These are phyloP conservation scores for Micropoecilia bifurca DNA, from an alignment of 2,797 vertebrate species.

Conservation along the genomic window DNA sequence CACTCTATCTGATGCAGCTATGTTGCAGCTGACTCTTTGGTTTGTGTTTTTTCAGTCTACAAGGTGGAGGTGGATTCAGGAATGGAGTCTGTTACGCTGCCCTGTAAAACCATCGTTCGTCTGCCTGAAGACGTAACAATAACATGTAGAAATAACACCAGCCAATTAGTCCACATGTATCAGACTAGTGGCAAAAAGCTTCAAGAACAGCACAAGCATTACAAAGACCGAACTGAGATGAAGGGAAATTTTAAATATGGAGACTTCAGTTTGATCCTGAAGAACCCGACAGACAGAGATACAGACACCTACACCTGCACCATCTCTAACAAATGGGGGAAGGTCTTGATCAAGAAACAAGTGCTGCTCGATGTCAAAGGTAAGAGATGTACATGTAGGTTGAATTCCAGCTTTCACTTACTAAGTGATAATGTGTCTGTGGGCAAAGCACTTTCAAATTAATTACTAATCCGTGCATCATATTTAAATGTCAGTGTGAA, in stretches of 20 bases:
- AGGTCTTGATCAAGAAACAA: neutral
- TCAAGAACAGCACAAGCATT: neutral
- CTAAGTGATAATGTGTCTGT: neutral
- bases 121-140: neutral
- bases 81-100: neutral
- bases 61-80: constrained; percentile 5
- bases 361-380: neutral
- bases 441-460: too few species aligned
- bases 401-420: too few species aligned
- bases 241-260: neutral
- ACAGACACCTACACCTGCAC: neutral
- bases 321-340: neutral
- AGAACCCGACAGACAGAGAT: neutral
- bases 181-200: accelerated
- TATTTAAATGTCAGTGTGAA: too few species aligned
- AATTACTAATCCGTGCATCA: too few species aligned
- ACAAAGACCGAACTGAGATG: neutral
- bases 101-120: neutral
- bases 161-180: neutral
- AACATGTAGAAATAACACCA: neutral
- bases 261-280: neutral
- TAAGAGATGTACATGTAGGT: neutral
- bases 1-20: too few species aligned
- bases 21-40: neutral
- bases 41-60: neutral